Percentiles rank a stretch among this genome's conserved stretches.
Evolutionary conservation across 2,797 vertebrate species (phyloP).

Genomic region (Lepus oiostolus): DNA sequence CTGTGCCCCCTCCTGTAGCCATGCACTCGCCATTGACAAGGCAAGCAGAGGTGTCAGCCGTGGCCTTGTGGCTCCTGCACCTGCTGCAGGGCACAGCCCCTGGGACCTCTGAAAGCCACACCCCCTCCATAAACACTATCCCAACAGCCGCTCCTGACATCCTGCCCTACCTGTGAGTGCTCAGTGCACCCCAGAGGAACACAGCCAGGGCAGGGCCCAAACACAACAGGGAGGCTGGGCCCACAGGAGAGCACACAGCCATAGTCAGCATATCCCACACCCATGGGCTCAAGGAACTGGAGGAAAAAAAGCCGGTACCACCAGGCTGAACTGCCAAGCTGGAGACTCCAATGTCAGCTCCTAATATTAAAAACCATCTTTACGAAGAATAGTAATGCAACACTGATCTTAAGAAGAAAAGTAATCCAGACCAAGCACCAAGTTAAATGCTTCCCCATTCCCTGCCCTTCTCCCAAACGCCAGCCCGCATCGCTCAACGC

Average conservation of each 20-base stretch:
- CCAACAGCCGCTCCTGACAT: neutral
- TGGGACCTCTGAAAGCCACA: neutral
- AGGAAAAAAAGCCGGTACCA: neutral
- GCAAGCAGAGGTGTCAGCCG: neutral
- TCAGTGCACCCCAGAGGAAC: accelerated
- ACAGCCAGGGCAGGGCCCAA: neutral
- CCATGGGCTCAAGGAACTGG: neutral
- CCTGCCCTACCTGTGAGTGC: neutral
- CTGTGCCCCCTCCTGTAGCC: neutral
- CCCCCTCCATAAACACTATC: neutral
- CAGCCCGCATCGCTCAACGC: neutral
- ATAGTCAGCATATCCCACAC: neutral
- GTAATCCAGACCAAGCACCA: neutral
- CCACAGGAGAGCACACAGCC: neutral
- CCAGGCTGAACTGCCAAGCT: neutral
- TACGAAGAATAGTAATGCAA: neutral
- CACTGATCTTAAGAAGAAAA: neutral
- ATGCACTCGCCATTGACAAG: neutral
- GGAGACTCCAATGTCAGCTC: neutral
- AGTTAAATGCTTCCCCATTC: neutral
- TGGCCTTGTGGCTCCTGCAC: neutral
- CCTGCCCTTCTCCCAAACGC: neutral
- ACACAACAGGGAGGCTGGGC: neutral
- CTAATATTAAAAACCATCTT: neutral
- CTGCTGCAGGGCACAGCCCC: neutral